A percentile compares a stretch with the other conserved stretches of the same genome.
These are phyloP conservation scores for Phylloscopus trochiloides DNA, from an alignment of 2,113 vertebrate species.

Conservation along the genomic window DNA sequence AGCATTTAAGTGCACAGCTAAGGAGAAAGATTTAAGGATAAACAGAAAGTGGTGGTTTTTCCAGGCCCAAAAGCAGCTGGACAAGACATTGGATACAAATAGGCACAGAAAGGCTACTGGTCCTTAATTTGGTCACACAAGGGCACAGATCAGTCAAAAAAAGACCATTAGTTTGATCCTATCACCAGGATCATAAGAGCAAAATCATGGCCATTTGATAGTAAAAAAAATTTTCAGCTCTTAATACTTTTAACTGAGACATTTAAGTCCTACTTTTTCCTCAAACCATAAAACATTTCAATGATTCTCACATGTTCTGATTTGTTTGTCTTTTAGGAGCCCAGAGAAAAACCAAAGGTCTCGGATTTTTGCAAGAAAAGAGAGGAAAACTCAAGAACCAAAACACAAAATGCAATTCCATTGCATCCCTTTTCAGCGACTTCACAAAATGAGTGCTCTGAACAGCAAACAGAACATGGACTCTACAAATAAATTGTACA, in stretches of 20 bases:
- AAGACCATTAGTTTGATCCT: accelerated
- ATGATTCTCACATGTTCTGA: background rate
- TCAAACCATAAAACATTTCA: background rate
- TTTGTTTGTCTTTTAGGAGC: background rate
- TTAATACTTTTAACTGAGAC: background rate
- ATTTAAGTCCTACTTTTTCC: background rate
- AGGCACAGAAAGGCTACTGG: background rate
- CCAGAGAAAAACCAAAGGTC: background rate
- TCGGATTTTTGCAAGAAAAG: background rate
- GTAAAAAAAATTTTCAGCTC: background rate
- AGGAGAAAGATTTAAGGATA: background rate
- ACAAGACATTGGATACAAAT: background rate
- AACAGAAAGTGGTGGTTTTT: background rate
- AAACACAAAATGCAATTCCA: background rate
- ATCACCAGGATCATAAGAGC: background rate
- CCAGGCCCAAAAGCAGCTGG: background rate
- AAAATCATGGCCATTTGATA: background rate
- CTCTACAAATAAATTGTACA: background rate
- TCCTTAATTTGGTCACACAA: background rate
- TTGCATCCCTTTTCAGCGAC: background rate
- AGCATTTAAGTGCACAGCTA: background rate
- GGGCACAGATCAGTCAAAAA: background rate
- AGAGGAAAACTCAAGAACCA: background rate
- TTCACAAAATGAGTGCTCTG: background rate
- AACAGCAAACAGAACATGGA: background rate